phyloP scores from a whole-genome alignment of 2,797 vertebrate genomes.

The Urophycis tenuis region DNA sequence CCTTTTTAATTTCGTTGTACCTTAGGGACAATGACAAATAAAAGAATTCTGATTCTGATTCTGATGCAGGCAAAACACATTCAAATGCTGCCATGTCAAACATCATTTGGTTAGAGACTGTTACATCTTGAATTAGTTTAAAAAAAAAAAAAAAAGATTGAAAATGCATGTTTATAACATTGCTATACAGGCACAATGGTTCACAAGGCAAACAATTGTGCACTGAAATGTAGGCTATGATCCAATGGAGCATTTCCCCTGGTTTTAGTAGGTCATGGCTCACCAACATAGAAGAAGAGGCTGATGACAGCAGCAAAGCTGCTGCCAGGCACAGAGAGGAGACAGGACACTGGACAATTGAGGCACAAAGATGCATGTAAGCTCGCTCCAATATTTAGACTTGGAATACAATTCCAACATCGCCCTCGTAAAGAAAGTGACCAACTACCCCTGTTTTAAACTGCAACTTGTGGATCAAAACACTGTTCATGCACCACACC shows the following conservation, averaged over 20 bases:
- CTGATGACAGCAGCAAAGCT: constrained; percentile 21
- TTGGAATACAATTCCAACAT: neutral
- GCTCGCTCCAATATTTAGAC: neutral
- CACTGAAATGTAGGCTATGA: neutral
- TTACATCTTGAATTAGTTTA: neutral
- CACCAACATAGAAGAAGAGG: constrained; percentile 32
- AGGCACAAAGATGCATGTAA: neutral
- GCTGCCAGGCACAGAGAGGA: constrained; percentile 36
- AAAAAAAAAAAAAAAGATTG: neutral
- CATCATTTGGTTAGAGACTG: neutral
- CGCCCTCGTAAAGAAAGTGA: neutral
- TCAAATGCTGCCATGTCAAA: neutral
- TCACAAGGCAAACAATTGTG: constrained; percentile 3
- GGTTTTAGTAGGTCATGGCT: constrained; percentile 19
- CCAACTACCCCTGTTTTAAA: neutral
- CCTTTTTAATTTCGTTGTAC: too few species aligned
- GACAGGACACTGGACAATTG: constrained; percentile 21
- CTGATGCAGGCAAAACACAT: too few species aligned
- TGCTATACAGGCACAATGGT: neutral
- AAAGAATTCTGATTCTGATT: too few species aligned
- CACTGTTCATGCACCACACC: neutral
- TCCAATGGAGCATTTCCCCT: constrained; percentile 23
- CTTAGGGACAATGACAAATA: too few species aligned
- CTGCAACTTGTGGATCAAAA: neutral
- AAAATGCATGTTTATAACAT: too few species aligned